phyloP scores from a whole-genome alignment of 2,888 invertebrate genomes.

The Synanthedon vespiformis region DNA sequence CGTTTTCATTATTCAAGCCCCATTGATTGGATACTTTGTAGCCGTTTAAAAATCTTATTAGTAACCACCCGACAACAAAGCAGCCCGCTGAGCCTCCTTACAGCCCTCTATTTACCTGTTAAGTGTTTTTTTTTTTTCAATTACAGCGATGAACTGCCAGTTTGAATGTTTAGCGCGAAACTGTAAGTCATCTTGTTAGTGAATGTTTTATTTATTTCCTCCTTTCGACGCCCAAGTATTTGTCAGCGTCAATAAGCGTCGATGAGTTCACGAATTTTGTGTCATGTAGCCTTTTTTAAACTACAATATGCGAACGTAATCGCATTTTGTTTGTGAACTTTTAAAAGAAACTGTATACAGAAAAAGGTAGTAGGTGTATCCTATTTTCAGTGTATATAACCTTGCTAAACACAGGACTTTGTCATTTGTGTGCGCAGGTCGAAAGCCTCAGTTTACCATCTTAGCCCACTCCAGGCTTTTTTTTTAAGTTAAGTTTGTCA shows the following conservation, averaged over 20 bases:
- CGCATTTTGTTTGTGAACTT: no score
- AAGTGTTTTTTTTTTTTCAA: constrained; percentile 66
- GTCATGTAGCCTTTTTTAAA: background rate
- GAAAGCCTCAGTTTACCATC: no score
- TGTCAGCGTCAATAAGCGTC: constrained; percentile 35
- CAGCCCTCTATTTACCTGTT: constrained; percentile 55
- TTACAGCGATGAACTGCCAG: constrained; percentile 58
- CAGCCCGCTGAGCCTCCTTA: constrained; percentile 35
- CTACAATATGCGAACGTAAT: no score
- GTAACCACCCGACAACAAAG: constrained; percentile 61
- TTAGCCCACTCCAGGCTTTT: no score
- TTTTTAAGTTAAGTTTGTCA: no score
- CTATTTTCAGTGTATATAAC: no score
- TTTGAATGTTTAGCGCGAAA: constrained; percentile 43
- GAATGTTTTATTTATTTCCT: constrained; percentile 50
- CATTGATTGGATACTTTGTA: constrained; percentile 71
- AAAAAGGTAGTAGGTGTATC: no score
- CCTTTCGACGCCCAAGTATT: constrained; percentile 27
- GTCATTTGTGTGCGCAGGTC: no score
- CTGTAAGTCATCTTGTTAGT: constrained; percentile 66
- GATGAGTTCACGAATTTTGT: constrained; percentile 26
- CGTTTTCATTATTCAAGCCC: constrained; percentile 68
- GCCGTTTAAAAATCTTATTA: constrained; percentile 70
- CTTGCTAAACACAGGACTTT: no score
- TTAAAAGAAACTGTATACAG: no score